These are phyloP conservation scores for Aleiodes alternator DNA, from an alignment of 2,888 invertebrate species.

Conservation along the genomic window DNA sequence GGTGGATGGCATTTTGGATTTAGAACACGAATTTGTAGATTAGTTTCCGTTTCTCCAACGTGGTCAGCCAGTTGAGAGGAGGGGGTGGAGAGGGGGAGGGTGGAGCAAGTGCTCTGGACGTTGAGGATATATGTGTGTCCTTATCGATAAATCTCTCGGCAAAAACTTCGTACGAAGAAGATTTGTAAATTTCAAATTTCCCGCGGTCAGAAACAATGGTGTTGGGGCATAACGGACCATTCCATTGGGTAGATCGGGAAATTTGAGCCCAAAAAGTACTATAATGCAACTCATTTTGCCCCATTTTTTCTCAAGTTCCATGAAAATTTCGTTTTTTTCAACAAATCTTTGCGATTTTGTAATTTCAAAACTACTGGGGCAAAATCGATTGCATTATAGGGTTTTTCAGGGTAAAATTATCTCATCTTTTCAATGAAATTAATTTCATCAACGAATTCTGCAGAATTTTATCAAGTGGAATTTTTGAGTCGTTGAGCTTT, in stretches of 20 bases:
- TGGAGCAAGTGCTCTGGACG: constrained; percentile 41
- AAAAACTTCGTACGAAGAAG: constrained; percentile 44
- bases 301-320: too few relatives aligned
- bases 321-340: too few relatives aligned
- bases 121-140: constrained; percentile 17
- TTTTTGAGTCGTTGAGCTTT: constrained; percentile 30
- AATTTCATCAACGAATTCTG: constrained; percentile 34
- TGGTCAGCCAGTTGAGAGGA: constrained; percentile 55
- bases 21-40: constrained; percentile 75
- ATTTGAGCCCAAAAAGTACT: too few relatives aligned
- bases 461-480: constrained; percentile 50
- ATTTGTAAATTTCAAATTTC: constrained; percentile 47
- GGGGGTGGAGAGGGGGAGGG: constrained; percentile 44
- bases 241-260: too few relatives aligned
- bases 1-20: constrained; percentile 71
- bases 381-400: too few relatives aligned
- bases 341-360: too few relatives aligned
- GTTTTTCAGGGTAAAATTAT: too few relatives aligned
- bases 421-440: neutral
- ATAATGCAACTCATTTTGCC: too few relatives aligned
- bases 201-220: too few relatives aligned
- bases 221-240: too few relatives aligned
- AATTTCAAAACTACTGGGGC: too few relatives aligned
- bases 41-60: constrained; percentile 68
- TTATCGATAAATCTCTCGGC: constrained; percentile 15